A percentile compares a stretch with the other conserved stretches of the same genome.
Evolutionary conservation across 2,113 vertebrate genomes (phyloP).

Genomic region (Grammomys surdaster): DNA sequence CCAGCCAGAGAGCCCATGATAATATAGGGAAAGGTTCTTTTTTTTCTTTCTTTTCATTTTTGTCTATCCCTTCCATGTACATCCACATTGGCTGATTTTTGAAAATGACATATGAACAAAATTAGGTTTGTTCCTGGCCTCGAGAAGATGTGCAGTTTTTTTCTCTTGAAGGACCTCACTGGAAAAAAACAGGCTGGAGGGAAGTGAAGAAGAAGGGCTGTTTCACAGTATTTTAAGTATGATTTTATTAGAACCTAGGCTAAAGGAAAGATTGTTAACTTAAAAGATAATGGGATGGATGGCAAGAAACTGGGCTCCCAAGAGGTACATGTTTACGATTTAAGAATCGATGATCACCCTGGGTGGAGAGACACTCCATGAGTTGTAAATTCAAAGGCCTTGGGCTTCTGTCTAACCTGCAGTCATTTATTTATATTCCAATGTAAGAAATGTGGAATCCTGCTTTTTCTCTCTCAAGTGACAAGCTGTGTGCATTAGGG

Average conservation of each 20-base stretch:
- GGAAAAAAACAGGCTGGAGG: not conserved
- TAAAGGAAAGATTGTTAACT: not conserved
- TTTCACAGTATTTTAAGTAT: not conserved
- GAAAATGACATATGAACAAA: not conserved
- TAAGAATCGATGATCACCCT: not conserved
- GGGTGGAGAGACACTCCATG: not conserved
- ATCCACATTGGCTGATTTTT: not conserved
- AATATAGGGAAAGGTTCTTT: not conserved
- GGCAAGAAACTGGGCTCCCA: not conserved
- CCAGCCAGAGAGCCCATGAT: not conserved
- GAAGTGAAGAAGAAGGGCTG: not conserved
- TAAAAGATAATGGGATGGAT: not conserved
- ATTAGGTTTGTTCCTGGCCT: not conserved
- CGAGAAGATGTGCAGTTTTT: not conserved
- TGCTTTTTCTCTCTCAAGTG: not conserved
- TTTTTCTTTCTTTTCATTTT: rapidly evolving
- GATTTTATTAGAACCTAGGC: not conserved
- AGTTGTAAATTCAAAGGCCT: not conserved
- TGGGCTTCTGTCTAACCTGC: not conserved
- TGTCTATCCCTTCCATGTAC: not conserved
- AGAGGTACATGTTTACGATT: not conserved
- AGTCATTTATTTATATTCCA: constrained; percentile 5
- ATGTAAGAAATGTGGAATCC: not conserved
- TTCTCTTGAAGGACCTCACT: not conserved
- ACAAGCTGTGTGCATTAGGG: not conserved